A percentile compares a stretch with the other conserved stretches of the same genome.
These are phyloP conservation scores for Drosophila tani DNA, from an alignment of 1,140 invertebrate genomes.

Conservation along the genomic window DNA sequence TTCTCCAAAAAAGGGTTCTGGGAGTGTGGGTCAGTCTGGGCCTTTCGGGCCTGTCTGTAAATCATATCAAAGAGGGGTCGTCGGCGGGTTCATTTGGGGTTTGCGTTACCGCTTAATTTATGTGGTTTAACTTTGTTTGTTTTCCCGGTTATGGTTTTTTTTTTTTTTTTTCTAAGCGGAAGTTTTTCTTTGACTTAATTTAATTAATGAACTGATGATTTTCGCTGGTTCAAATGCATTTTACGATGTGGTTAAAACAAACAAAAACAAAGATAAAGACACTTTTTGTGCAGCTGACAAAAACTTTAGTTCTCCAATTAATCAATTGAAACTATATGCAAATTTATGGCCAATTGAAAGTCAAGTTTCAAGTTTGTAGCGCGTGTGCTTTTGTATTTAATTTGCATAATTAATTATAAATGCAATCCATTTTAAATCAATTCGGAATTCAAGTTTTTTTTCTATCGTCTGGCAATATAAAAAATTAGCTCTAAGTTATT, in stretches of 20 bases:
- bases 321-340: conserved; percentile 55
- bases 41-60: conserved; percentile 50
- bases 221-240: conserved; percentile 28
- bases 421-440: conserved; percentile 14
- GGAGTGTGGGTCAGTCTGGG: conserved; percentile 37
- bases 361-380: conserved; percentile 11
- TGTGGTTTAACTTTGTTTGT: conserved; percentile 66
- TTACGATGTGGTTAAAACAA: conserved; percentile 1
- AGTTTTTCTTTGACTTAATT: conserved; percentile 62
- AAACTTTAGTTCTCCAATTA: conserved; percentile 38
- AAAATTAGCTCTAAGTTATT: conserved; percentile 13
- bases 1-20: conserved; percentile 15
- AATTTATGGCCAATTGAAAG: conserved; percentile 30
- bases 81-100: conserved; percentile 32
- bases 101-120: conserved; percentile 67
- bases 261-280: conserved; percentile 27
- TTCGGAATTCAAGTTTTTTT: conserved; percentile 9
- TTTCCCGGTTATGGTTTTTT: conserved; percentile 39
- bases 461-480: conserved; percentile 6
- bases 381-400: conserved; percentile 25
- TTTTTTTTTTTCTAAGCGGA: conserved; percentile 17
- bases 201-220: conserved; percentile 75
- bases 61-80: conserved; percentile 66
- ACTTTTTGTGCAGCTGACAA: conserved; percentile 6
- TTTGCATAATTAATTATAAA: conserved; percentile 63